These are phyloP conservation scores for Bhutanitis thaidina DNA, from an alignment of 2,888 invertebrate species.

Conservation along the genomic window DNA sequence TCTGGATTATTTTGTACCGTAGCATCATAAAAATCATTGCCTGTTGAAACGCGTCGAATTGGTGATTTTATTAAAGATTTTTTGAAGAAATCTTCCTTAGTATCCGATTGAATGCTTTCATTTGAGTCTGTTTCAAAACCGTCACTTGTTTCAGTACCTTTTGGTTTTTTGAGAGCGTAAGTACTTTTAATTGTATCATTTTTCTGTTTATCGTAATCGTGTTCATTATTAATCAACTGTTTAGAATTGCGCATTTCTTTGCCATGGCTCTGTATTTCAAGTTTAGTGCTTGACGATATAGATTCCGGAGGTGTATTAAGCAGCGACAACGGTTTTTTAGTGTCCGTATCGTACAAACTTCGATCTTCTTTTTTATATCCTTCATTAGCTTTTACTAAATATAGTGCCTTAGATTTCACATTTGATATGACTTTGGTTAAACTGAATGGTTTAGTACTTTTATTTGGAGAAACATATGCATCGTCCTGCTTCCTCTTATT, in stretches of 20 bases:
- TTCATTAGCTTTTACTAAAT: constrained; percentile 67
- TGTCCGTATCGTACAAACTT: constrained; percentile 40
- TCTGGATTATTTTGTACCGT: not conserved
- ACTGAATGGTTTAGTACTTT: constrained; percentile 46
- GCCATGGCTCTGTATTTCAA: constrained; percentile 10
- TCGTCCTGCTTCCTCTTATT: constrained; percentile 36
- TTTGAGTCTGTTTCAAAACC: constrained; percentile 39
- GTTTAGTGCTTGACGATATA: constrained; percentile 41
- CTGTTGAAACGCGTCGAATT: constrained; percentile 44
- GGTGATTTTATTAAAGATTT: constrained; percentile 63
- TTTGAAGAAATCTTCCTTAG: constrained; percentile 33
- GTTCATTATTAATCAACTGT: not conserved
- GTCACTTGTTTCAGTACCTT: constrained; percentile 22
- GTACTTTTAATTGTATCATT: not conserved
- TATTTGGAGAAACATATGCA: constrained; percentile 52
- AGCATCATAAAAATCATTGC: not conserved
- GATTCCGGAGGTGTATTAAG: constrained; percentile 60
- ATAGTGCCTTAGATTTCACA: constrained; percentile 75
- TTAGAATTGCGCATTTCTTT: not conserved
- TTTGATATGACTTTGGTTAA: constrained; percentile 72
- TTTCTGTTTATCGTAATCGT: not conserved
- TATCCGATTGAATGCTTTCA: constrained; percentile 41
- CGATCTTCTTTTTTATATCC: constrained; percentile 38
- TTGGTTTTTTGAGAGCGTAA: constrained; percentile 19
- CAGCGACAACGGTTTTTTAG: constrained; percentile 50